Base-by-base conservation (phyloP, 2,888 invertebrate genomes). In the Standfussiana lucernea region DNA sequence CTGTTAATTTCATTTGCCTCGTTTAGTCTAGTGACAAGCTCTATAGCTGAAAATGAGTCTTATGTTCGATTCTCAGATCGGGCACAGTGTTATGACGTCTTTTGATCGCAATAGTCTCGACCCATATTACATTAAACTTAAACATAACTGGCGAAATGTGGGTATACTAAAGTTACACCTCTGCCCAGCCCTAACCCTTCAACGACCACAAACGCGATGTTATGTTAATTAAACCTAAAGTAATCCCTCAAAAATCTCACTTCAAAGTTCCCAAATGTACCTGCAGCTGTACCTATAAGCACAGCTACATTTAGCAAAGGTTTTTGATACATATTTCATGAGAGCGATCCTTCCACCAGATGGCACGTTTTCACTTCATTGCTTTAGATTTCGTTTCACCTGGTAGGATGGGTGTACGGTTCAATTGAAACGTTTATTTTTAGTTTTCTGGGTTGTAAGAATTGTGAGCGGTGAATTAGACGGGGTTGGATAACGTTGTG, bases 341-440 rank as follows among this genome's bases (percentile, higher is more conserved):
- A 90, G 88, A 83, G 62, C 86, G 75, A 82, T 83, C 71, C 86
- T 70, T 75, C 71, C 71, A 81, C 75, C 87, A 87, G 90, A 90
- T 90, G 89, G 89, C 91, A 83, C 81, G 85, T 92, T 91, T 90
- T 82, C 92, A 90, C 92, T 89, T 91, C 91, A 91, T 92, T 90
- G 90, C 86, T 79, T 89, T 77, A 72, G 86, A 90, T 89, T 89
- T 82, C 68, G 77, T 88, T 80, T 74, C 84, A 85, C 80, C 85
- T 83, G 77, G 72, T 72, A n/a, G 69, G 28, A 50, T 59, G 50
- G 59, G n/a, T 61, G 40, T 62, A 53, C 82, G 80, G 82, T 80
- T 77, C 80, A 77, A 70, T 62, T 71, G 82, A 67, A 47, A 28
- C 24, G 76, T 77, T 80, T 76, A 81, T 81, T 76, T 76, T 81